These are phyloP conservation scores for Bombus balteatus DNA, from an alignment of 1,140 invertebrate genomes.

Conservation along the genomic window DNA sequence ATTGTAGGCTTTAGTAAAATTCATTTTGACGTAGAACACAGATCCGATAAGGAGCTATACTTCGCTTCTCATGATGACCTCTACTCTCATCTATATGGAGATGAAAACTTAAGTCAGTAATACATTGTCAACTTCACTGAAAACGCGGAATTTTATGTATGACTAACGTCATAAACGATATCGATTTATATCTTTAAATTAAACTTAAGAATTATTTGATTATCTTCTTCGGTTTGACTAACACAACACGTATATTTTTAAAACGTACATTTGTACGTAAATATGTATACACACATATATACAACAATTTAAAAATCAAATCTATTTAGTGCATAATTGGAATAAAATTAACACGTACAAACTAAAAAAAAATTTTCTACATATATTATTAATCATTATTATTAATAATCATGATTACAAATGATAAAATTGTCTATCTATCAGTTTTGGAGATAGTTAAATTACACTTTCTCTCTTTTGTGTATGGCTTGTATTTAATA, in stretches of 20 bases:
- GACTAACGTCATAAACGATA: background rate
- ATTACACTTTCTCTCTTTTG: slow-evolving; percentile 82
- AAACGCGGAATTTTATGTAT: background rate
- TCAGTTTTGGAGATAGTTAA: slow-evolving; percentile 80
- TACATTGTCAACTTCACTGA: slow-evolving; percentile 29
- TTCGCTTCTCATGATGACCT: slow-evolving; percentile 37
- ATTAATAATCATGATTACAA: slow-evolving; percentile 38
- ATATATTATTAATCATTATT: background rate
- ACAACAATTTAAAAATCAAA: background rate
- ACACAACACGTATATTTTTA: background rate
- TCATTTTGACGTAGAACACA: background rate
- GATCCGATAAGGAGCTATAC: slow-evolving; percentile 29
- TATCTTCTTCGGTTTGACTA: background rate
- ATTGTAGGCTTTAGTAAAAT: background rate
- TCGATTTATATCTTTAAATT: background rate
- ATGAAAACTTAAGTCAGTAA: slow-evolving; percentile 43
- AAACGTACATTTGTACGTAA: background rate
- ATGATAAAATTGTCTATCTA: slow-evolving; percentile 80
- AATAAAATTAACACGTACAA: background rate
- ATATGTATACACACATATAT: background rate
- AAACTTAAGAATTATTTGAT: background rate
- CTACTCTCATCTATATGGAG: slow-evolving; percentile 5
- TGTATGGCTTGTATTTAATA: slow-evolving; percentile 83
- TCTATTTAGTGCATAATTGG: background rate
- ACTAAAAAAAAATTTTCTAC: background rate